Evolutionary conservation across 35 echinoderm and acorn worm genomes (phyloP), one percentile per base, ranked within the genome.

Genomic region (Eucidaris tribuloides): DNA sequence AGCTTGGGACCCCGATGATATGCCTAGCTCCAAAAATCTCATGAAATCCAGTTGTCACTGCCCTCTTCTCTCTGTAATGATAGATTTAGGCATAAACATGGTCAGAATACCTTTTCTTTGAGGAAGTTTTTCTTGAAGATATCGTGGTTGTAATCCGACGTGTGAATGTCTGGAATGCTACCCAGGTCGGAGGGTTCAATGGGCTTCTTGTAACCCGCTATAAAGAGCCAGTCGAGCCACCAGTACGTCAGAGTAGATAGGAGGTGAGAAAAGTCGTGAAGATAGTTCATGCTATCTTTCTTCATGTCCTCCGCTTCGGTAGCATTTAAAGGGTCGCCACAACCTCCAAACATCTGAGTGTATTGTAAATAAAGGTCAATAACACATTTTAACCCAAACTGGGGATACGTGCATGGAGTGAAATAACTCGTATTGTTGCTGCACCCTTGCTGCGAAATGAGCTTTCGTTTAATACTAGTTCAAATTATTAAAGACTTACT

Each of bases 201-300:
- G 62, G 20, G 15, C 29, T 24, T 24, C 0, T 66, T 24, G 20
- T 32, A 24, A 30, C 62, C 62, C 1, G 87, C 25, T 0, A 27
- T 46, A 35, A 96, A 91, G 2, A 96, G 64, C 93, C 93, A 96
- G 70, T 96, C 88, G 52, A 96, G 48, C 93, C 93, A 96, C 84
- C 88, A 87, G 57, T 77, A 96, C 17, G 62, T 72, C 2, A 83
- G 40, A 1, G 83, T 84, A 14, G 93, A 91, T 1, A 84, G 58
- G n/a, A 96, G 62, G 35, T 80, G 91, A 0, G 84, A 83, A 36
- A 91, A 74, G 5, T 80, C 44, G 9, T 96, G 84, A 15, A 87
- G 56, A 43, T 78, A 96, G 14, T 65, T 52, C 93, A 96, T 91
- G 34, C 83, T 76, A 17, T 55, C 29, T 31, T 84, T 96, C 46